Evolutionary conservation across 2,113 vertebrate genomes (phyloP).

Genomic region (Hypanus sabinus): DNA sequence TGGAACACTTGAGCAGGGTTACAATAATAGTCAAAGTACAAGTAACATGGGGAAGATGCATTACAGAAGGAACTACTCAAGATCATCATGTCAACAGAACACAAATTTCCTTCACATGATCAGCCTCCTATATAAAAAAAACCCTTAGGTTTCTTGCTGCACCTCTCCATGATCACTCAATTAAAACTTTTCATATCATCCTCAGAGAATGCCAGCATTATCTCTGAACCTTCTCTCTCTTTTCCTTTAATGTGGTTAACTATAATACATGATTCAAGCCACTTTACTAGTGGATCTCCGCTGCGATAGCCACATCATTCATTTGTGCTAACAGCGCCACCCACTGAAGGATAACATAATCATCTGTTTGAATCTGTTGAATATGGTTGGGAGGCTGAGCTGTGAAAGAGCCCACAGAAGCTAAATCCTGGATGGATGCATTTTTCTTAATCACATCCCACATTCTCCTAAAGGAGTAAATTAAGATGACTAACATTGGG

Average conservation of each 20-base stretch:
- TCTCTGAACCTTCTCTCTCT: too few species aligned
- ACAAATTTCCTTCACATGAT: neutral
- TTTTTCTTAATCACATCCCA: slow-evolving; percentile 38
- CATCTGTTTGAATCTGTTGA: neutral
- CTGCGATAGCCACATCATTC: neutral
- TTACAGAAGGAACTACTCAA: neutral
- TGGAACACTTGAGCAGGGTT: neutral
- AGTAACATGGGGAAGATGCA: neutral
- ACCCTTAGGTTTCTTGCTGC: neutral
- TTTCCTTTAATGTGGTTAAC: neutral
- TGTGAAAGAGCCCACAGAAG: slow-evolving; percentile 11
- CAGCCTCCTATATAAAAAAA: too few species aligned
- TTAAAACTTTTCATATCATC: neutral
- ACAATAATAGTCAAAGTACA: neutral
- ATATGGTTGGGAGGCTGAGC: slow-evolving; percentile 5
- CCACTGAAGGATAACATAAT: neutral
- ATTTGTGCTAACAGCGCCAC: slow-evolving; percentile 37
- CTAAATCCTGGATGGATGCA: slow-evolving; percentile 32
- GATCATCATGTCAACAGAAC: neutral
- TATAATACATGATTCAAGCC: neutral
- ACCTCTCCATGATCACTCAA: neutral
- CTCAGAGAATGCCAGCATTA: too few species aligned
- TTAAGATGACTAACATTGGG: slow-evolving; percentile 31
- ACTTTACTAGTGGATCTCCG: neutral
- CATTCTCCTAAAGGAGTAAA: slow-evolving; percentile 36